Evolutionary conservation across 2,888 invertebrate genomes (phyloP).

Genomic region (Alsophila aescularia): DNA sequence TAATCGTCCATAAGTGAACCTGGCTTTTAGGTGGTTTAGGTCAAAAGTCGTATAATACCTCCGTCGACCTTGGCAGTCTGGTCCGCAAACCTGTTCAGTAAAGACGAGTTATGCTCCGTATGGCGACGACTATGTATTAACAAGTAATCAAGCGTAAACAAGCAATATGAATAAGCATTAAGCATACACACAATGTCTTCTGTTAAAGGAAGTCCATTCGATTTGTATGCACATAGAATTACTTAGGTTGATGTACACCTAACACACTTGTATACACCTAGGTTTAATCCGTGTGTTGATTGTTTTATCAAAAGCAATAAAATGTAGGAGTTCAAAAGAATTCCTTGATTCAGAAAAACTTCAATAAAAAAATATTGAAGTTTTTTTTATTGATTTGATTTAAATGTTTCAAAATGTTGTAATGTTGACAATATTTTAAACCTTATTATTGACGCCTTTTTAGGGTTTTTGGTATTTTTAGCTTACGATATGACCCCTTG

Average conservation of each 20-base stretch:
- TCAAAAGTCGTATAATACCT: slow-evolving; percentile 8
- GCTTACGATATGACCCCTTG: too few species aligned
- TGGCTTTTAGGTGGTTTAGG: background rate
- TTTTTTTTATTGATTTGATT: too few species aligned
- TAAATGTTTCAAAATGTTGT: too few species aligned
- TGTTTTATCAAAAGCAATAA: background rate
- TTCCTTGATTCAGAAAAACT: too few species aligned
- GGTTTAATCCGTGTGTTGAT: background rate
- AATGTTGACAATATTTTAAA: too few species aligned
- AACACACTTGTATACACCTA: background rate
- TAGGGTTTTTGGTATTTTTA: too few species aligned
- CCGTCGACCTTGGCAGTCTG: background rate
- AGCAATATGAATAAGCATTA: slow-evolving; percentile 9
- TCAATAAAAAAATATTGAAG: too few species aligned
- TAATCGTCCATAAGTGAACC: too few species aligned
- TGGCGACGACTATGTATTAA: slow-evolving; percentile 7
- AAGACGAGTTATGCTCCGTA: background rate
- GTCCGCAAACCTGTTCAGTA: slow-evolving; percentile 2
- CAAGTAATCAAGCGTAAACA: slow-evolving; percentile 16
- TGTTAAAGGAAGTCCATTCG: slow-evolving; percentile 14
- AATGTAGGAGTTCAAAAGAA: too few species aligned
- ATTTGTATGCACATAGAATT: slow-evolving; percentile 19
- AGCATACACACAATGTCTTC: slow-evolving; percentile 5
- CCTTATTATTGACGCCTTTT: too few species aligned
- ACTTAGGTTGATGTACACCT: slow-evolving; percentile 1